Evolutionary conservation across 2,888 invertebrate genomes (phyloP), one percentile per base, ranked within the genome.

Genomic region (Drosophila lacicola): DNA sequence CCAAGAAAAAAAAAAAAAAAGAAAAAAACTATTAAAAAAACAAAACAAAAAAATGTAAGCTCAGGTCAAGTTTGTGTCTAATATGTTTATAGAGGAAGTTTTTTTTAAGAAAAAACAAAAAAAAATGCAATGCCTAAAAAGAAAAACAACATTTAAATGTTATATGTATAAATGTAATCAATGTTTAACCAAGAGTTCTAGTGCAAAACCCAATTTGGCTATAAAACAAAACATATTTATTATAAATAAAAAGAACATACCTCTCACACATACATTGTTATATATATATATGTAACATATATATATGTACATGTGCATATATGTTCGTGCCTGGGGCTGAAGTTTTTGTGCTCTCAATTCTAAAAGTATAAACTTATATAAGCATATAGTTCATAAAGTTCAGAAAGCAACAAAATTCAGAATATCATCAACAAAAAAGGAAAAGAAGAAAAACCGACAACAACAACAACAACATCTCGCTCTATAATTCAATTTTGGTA

Each of bases 11-110:
- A 60, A 45, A 4, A 8, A 17, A 44, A 55, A 25, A 37, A 25
- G 46, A 55, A 58, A 10, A 21, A 11, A 46, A 51, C 44, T 8
- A 25, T 50, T n/a, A 57, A 6, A 6, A 21, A 11, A 46, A 51
- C 39, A 10, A 25, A 46, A 14, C 25, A 41, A 21, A 25, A 29
- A 58, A 39, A 64, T 51, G 33, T 68, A 47, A 67, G 65, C 71
- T 74, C 70, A 67, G 73, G 76, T 72, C 68, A 73, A 67, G 46
- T 71, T 67, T 62, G 57, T 78, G 64, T 71, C 51, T 66, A 72
- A 78, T 62, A 57, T 60, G 56, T 53, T 64, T 53, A 25, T 33
- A 21, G 45, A 25, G 8, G 4, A 56, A 17, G 39, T 53, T 8
- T 41, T 17, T 29, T 29, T 8, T 25, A 8, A 25, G 25, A 8